These are phyloP conservation scores for Microplitis deprimator DNA, from an alignment of 2,888 invertebrate species.

Conservation along the genomic window DNA sequence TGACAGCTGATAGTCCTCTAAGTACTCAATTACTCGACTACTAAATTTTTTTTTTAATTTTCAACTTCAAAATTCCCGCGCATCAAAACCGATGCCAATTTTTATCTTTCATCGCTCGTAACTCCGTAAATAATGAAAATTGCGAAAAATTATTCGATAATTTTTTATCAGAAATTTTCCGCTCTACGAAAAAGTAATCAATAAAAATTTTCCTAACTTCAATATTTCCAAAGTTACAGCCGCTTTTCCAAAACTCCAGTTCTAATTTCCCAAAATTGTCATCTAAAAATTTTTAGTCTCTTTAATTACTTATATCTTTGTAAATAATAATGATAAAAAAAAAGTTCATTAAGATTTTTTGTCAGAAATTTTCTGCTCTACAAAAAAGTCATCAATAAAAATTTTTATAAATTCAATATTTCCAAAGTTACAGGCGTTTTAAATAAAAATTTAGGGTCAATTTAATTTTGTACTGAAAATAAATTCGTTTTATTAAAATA, in stretches of 20 bases:
- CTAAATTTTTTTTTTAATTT: neutral
- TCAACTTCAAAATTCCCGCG: neutral
- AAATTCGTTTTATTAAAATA: neutral
- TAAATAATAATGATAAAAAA: too few relatives aligned
- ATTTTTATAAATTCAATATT: neutral
- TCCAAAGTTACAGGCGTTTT: neutral
- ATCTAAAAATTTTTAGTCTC: too few relatives aligned
- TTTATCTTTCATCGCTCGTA: too few relatives aligned
- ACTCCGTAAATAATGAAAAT: too few relatives aligned
- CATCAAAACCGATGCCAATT: neutral
- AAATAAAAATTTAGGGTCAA: neutral
- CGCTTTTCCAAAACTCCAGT: neutral
- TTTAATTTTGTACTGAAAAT: neutral
- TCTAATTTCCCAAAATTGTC: too few relatives aligned
- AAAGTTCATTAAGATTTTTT: neutral
- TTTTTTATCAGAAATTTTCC: neutral
- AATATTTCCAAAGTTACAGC: neutral
- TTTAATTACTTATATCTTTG: too few relatives aligned
- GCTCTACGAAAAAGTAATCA: neutral
- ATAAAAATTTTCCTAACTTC: neutral
- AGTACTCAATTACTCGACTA: neutral
- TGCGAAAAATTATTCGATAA: too few relatives aligned
- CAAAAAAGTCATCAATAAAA: neutral
- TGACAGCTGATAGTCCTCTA: neutral
- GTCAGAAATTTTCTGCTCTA: neutral